These are phyloP conservation scores for Fratercula arctica DNA, from an alignment of 2,797 vertebrate genomes.

Conservation along the genomic window DNA sequence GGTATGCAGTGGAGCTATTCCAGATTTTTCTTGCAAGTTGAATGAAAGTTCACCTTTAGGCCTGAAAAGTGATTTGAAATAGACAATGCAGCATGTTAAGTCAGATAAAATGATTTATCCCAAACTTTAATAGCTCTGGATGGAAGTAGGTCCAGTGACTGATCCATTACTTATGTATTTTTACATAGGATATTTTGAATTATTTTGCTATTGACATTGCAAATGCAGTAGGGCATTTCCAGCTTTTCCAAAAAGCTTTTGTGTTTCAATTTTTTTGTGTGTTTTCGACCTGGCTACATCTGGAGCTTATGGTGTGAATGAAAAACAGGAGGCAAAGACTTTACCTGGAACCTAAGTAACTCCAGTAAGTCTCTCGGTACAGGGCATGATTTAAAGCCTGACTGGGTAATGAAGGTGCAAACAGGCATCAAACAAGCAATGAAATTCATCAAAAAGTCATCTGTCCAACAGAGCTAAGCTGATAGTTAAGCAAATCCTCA, in stretches of 20 bases:
- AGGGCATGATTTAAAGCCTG: neutral
- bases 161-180: neutral
- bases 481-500: neutral
- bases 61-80: neutral
- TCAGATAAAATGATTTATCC: neutral
- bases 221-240: neutral
- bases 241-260: neutral
- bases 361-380: neutral
- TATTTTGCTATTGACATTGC: neutral
- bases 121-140: neutral
- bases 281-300: neutral
- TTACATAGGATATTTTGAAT: neutral
- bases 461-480: neutral
- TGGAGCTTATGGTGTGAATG: neutral
- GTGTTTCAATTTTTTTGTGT: neutral
- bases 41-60: neutral
- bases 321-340: neutral
- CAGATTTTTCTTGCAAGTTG: neutral
- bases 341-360: neutral
- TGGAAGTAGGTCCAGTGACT: neutral
- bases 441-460: neutral
- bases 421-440: neutral
- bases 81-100: rapidly evolving
- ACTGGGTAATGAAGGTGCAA: neutral
- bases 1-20: neutral